A percentile compares a stretch with the other conserved stretches of the same genome.
Conservation (phyloP, 2,888 invertebrate species). For the Rhagium mordax region DNA sequence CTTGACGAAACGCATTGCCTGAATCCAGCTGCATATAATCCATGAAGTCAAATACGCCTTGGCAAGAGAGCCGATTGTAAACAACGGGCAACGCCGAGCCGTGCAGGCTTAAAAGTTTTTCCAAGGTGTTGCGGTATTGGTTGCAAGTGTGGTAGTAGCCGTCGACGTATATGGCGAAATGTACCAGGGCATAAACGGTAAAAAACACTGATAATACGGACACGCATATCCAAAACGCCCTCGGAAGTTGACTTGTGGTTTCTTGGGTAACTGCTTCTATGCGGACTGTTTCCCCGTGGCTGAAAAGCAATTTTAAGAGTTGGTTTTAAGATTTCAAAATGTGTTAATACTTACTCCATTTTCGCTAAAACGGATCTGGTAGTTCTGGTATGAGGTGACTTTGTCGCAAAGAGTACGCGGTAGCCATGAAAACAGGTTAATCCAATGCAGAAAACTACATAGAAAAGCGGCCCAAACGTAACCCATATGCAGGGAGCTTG, state of each 20-base stretch:
- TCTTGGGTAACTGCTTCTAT: slow-evolving; percentile 76
- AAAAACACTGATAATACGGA: slow-evolving; percentile 77
- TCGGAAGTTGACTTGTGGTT: slow-evolving; percentile 74
- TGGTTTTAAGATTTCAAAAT: too few species aligned
- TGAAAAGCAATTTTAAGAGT: slow-evolving; percentile 67
- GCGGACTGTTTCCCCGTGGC: slow-evolving; percentile 79
- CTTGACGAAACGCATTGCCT: slow-evolving; percentile 76
- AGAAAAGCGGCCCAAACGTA: slow-evolving; percentile 78
- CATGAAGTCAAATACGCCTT: slow-evolving; percentile 86
- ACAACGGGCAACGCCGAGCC: slow-evolving; percentile 76
- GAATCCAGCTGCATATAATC: slow-evolving; percentile 83
- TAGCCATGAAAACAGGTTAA: slow-evolving; percentile 80
- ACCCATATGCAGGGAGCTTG: slow-evolving; percentile 78
- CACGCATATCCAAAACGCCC: slow-evolving; percentile 80
- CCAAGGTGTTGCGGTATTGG: slow-evolving; percentile 80
- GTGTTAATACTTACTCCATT: slow-evolving; percentile 65
- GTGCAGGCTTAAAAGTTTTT: slow-evolving; percentile 73
- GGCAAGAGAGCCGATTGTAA: slow-evolving; percentile 79
- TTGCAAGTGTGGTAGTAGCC: slow-evolving; percentile 85
- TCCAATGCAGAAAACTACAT: slow-evolving; percentile 76
- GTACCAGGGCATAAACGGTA: slow-evolving; percentile 78
- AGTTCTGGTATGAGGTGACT: slow-evolving; percentile 62
- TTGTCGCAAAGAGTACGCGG: slow-evolving; percentile 71
- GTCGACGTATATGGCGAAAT: slow-evolving; percentile 80
- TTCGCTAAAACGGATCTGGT: slow-evolving; percentile 64